Evolutionary conservation across 2,888 invertebrate species (phyloP).

Genomic region (Philonicus albiceps): DNA sequence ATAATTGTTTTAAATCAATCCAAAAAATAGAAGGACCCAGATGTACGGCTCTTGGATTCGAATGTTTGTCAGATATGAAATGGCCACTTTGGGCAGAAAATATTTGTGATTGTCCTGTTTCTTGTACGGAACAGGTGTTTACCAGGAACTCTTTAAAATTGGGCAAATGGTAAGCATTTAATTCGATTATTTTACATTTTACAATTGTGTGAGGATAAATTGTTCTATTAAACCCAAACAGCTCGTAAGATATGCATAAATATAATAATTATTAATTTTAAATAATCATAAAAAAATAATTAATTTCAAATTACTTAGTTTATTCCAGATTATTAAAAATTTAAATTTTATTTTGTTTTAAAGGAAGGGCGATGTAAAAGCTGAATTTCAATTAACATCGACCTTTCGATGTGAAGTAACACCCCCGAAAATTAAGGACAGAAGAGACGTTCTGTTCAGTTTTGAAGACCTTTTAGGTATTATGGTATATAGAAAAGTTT

Average conservation of each 20-base stretch:
- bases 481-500: not conserved
- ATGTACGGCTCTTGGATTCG: constrained; percentile 59
- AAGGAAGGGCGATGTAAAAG: constrained; percentile 35
- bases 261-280: no score
- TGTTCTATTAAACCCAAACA: no score
- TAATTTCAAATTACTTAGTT: no score
- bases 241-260: no score
- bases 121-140: constrained; percentile 56
- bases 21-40: constrained; percentile 54
- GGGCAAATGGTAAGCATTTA: constrained; percentile 54
- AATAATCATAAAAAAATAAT: no score
- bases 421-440: constrained; percentile 66
- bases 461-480: constrained; percentile 68
- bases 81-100: constrained; percentile 61
- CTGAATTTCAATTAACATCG: constrained; percentile 55
- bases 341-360: not conserved
- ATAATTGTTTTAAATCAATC: not conserved
- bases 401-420: constrained; percentile 67
- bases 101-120: constrained; percentile 58
- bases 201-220: no score
- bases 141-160: constrained; percentile 58
- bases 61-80: constrained; percentile 58
- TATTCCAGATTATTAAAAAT: no score
- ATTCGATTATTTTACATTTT: not conserved
- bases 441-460: constrained; percentile 67